Percentiles rank a stretch among this genome's conserved stretches.
phyloP scores from a whole-genome alignment of 2,113 vertebrate species.

The Psilopogon haemacephalus region DNA sequence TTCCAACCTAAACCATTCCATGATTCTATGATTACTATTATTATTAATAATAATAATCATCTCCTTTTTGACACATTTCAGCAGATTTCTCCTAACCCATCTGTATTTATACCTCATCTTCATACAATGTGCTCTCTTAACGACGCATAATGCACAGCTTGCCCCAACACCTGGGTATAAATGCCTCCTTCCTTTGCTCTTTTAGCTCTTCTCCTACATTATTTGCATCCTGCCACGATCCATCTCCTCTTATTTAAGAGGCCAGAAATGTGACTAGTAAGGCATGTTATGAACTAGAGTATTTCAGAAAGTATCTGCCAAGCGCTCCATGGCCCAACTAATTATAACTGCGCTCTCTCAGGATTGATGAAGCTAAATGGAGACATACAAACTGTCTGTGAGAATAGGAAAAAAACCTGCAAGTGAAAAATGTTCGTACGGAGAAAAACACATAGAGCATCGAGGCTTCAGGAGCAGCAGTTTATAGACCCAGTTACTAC shows the following conservation, averaged over 20 bases:
- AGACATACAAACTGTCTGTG: constrained; percentile 51
- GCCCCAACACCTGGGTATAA: background rate
- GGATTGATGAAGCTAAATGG: constrained; percentile 48
- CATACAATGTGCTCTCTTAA: background rate
- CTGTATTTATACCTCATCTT: background rate
- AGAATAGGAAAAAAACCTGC: constrained; percentile 52
- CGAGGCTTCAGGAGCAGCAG: constrained; percentile 20
- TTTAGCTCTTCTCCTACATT: background rate
- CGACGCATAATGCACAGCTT: background rate
- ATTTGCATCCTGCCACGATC: constrained; percentile 2
- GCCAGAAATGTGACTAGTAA: constrained; percentile 62
- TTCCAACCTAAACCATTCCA: too few relatives aligned
- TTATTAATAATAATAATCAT: too few relatives aligned
- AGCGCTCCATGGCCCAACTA: constrained; percentile 44
- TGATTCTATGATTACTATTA: too few relatives aligned
- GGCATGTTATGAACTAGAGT: constrained; percentile 25
- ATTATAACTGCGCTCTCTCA: constrained; percentile 27
- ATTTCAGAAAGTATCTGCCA: constrained; percentile 43
- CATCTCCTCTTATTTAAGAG: constrained; percentile 49
- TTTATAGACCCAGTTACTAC: constrained; percentile 48
- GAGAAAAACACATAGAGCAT: constrained; percentile 49
- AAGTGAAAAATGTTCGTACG: background rate
- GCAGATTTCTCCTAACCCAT: background rate
- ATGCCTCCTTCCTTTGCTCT: background rate
- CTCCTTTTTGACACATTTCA: background rate